Evolutionary conservation across 2,113 vertebrate species (phyloP).

Genomic region (Tiliqua scincoides): DNA sequence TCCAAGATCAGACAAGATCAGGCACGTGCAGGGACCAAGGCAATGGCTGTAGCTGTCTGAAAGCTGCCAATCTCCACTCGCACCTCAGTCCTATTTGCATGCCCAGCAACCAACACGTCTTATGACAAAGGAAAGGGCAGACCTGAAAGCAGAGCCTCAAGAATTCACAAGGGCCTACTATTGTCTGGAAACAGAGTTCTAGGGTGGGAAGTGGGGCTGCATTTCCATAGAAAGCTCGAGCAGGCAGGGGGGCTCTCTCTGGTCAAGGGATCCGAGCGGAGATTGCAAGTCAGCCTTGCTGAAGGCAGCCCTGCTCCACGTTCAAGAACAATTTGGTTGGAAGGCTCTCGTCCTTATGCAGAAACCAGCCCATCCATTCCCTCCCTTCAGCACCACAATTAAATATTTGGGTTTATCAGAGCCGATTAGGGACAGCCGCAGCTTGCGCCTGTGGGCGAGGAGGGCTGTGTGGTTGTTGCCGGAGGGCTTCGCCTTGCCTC

Average conservation of each 20-base stretch:
- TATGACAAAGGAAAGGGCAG: not conserved
- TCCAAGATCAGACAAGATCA: too few relatives aligned
- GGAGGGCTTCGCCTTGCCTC: not conserved
- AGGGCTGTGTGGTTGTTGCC: not conserved
- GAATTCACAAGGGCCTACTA: too few relatives aligned
- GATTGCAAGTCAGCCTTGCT: too few relatives aligned
- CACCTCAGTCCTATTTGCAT: not conserved
- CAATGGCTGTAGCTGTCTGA: too few relatives aligned
- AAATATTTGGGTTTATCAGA: not conserved
- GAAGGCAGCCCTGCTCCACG: not conserved
- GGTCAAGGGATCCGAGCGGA: too few relatives aligned
- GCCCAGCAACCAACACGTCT: not conserved
- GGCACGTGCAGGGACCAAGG: too few relatives aligned
- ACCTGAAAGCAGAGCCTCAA: too few relatives aligned
- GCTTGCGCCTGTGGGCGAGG: not conserved
- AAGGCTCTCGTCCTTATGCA: not conserved
- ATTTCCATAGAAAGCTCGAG: too few relatives aligned
- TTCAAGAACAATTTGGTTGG: not conserved
- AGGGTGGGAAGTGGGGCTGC: too few relatives aligned
- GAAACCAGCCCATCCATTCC: not conserved
- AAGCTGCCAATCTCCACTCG: too few relatives aligned
- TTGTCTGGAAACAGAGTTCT: too few relatives aligned
- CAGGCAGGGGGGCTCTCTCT: too few relatives aligned
- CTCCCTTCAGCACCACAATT: not conserved
- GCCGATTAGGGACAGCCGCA: not conserved